These are phyloP conservation scores for Luperina nickerlii DNA, from an alignment of 2,888 invertebrate species.

Conservation along the genomic window DNA sequence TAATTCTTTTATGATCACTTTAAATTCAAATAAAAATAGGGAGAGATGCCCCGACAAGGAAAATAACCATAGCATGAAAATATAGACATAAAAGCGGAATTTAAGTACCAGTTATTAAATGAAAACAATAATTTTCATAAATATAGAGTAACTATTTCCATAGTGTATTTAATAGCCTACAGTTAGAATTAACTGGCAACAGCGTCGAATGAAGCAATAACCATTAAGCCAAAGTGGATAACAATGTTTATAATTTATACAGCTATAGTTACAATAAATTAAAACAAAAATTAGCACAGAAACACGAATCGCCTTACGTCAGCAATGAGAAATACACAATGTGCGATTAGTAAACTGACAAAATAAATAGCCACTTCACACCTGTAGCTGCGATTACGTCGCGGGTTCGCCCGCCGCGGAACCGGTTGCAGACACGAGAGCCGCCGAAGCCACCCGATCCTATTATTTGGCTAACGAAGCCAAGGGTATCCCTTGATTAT, in stretches of 20 bases:
- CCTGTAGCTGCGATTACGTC: constrained; percentile 67
- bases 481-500: constrained; percentile 89
- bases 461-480: constrained; percentile 89
- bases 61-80: neutral
- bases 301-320: constrained; percentile 24
- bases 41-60: neutral
- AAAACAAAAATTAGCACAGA: constrained; percentile 26
- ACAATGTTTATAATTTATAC: constrained; percentile 39
- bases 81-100: neutral
- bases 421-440: constrained; percentile 63
- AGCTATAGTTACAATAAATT: constrained; percentile 31
- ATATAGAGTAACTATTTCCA: constrained; percentile 1
- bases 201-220: constrained; percentile 47
- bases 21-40: neutral
- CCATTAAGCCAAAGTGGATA: constrained; percentile 23
- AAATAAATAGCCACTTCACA: constrained; percentile 63
- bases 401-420: constrained; percentile 29
- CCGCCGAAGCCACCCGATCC: constrained; percentile 82
- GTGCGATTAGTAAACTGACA: constrained; percentile 64
- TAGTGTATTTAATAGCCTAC: constrained; percentile 8
- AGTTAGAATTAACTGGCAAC: constrained; percentile 17
- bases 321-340: constrained; percentile 35
- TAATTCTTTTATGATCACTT: constrained; percentile 10
- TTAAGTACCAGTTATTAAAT: constrained; percentile 1
- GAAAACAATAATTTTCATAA: constrained; percentile 17